Conservation (phyloP, 2,113 vertebrate genomes). For the Protobothrops flavoviridis region DNA sequence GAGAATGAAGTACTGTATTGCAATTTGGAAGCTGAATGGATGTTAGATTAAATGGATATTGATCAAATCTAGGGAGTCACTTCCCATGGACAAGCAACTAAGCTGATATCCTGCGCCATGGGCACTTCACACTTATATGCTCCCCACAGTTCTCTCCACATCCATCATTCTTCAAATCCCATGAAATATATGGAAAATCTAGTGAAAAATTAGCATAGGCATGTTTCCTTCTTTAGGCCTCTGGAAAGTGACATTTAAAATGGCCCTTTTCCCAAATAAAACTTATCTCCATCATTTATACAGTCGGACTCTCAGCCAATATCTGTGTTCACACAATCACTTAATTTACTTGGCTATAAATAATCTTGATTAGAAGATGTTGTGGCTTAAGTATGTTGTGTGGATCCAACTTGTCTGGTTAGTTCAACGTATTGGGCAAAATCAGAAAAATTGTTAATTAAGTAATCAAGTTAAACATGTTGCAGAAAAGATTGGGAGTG, state of each 20-base stretch:
- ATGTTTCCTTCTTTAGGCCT: neutral
- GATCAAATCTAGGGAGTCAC: neutral
- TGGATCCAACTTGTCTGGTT: neutral
- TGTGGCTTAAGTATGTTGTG: neutral
- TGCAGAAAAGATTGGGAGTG: neutral
- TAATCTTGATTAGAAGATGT: neutral
- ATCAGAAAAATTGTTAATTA: neutral
- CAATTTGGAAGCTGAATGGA: neutral
- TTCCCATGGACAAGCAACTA: neutral
- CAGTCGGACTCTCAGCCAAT: neutral
- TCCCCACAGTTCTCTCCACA: neutral
- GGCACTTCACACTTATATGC: neutral
- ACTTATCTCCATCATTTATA: neutral
- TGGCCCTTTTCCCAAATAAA: neutral
- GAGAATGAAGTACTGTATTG: neutral
- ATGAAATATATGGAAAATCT: neutral
- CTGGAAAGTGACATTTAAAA: neutral
- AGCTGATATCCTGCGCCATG: neutral
- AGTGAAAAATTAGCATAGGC: neutral
- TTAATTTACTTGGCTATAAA: neutral
- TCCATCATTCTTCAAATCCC: neutral
- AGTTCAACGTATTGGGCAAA: neutral
- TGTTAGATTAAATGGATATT: neutral
- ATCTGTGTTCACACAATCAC: neutral
- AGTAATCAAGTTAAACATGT: neutral